These are phyloP conservation scores for Paralichthys olivaceus DNA, from an alignment of 2,113 vertebrate species.

Conservation along the genomic window DNA sequence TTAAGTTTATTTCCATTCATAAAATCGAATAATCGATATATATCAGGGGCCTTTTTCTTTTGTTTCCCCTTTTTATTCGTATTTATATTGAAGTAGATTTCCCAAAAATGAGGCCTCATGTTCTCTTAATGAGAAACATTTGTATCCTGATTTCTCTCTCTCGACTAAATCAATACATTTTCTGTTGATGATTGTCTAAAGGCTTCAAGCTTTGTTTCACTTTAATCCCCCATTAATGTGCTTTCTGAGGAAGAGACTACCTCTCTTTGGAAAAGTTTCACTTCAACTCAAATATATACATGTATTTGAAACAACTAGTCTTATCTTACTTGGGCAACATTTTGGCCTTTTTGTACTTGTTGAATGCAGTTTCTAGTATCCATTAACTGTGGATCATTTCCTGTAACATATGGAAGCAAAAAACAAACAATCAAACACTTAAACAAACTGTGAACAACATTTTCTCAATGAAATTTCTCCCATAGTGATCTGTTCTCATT, in stretches of 20 bases:
- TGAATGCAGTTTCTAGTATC: not conserved
- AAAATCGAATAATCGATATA: not conserved
- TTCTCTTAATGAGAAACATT: not conserved
- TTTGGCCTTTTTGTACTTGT: not conserved
- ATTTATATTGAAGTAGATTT: not conserved
- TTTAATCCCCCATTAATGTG: not conserved
- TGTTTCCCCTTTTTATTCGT: not conserved
- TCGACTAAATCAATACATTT: not conserved
- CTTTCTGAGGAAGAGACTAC: not conserved
- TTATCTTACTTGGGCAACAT: not conserved
- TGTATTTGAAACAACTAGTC: not conserved
- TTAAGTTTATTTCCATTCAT: constrained; percentile 1
- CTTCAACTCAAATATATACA: not conserved
- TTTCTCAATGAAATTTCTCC: not conserved
- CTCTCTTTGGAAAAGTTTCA: not conserved
- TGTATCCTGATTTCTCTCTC: not conserved
- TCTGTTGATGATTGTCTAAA: constrained; percentile 5
- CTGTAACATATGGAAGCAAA: not conserved
- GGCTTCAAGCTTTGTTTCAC: not conserved
- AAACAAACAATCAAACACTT: not conserved
- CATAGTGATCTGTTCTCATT: constrained; percentile 2
- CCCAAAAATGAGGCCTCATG: not conserved
- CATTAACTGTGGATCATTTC: not conserved
- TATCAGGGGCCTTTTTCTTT: not conserved
- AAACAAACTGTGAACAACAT: not conserved